These are phyloP conservation scores for Alca torda DNA, from an alignment of 2,797 vertebrate species.

Conservation along the genomic window DNA sequence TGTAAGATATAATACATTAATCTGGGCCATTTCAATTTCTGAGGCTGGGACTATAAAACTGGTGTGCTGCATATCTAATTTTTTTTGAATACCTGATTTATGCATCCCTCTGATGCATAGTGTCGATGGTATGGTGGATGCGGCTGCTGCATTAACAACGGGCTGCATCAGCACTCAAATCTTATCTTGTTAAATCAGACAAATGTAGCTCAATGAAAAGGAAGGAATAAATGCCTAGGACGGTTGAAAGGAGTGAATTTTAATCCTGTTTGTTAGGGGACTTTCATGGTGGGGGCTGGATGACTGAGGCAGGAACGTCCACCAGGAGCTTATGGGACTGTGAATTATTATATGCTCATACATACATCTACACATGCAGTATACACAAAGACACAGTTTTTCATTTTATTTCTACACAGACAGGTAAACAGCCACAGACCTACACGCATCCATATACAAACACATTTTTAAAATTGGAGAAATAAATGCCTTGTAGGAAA, in stretches of 20 bases:
- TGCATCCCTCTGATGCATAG: constrained; percentile 85
- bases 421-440: background rate
- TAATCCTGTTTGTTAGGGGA: constrained; percentile 84
- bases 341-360: constrained; percentile 67
- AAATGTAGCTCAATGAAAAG: constrained; percentile 91
- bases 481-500: constrained; percentile 65
- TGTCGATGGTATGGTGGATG: constrained; percentile 86
- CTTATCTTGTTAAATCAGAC: constrained; percentile 99
- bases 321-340: constrained; percentile 54
- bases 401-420: constrained; percentile 29
- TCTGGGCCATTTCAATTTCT: constrained; percentile 91
- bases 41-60: constrained; percentile 90
- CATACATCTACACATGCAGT: constrained; percentile 33
- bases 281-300: constrained; percentile 71
- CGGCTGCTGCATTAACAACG: constrained; percentile 89
- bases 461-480: constrained; percentile 30
- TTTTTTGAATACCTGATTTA: constrained; percentile 93
- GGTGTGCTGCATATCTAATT: constrained; percentile 94
- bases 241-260: constrained; percentile 82
- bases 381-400: constrained; percentile 44
- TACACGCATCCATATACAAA: background rate
- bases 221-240: constrained; percentile 85
- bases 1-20: constrained; percentile 92
- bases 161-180: constrained; percentile 94
- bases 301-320: constrained; percentile 61